Conservation (phyloP, 2,113 vertebrate genomes). For the Podarcis muralis region DNA sequence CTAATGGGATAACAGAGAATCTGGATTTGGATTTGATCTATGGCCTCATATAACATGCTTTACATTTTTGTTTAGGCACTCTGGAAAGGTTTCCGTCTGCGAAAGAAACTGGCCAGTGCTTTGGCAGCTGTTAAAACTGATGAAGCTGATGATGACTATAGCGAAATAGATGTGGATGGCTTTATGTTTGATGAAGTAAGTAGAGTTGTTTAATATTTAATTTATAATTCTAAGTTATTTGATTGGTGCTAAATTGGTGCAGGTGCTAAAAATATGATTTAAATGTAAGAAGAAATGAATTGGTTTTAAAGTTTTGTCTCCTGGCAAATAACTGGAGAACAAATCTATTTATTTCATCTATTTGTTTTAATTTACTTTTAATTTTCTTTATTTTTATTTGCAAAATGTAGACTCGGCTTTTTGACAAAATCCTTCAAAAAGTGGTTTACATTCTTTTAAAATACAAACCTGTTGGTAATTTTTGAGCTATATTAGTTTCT, state of each 20-base stretch:
- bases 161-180: conserved; percentile 87
- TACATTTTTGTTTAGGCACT: conserved; percentile 87
- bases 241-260: background rate
- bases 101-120: conserved; percentile 87
- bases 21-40: conserved; percentile 88
- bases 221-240: background rate
- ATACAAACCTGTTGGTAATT: background rate
- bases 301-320: background rate
- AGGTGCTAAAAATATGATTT: background rate
- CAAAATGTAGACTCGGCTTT: too few species aligned
- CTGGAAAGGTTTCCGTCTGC: conserved; percentile 89
- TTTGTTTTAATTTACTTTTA: background rate
- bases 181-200: conserved; percentile 90
- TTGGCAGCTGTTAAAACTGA: conserved; percentile 79
- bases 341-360: background rate
- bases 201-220: conserved; percentile 24
- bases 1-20: conserved; percentile 94
- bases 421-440: too few species aligned
- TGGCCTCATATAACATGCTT: conserved; percentile 77
- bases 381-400: background rate
- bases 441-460: background rate
- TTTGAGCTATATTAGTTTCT: background rate
- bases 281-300: background rate
- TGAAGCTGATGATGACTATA: conserved; percentile 84
- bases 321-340: background rate